Evolutionary conservation across 2,113 vertebrate genomes (phyloP).

Genomic region (Lepus europaeus): DNA sequence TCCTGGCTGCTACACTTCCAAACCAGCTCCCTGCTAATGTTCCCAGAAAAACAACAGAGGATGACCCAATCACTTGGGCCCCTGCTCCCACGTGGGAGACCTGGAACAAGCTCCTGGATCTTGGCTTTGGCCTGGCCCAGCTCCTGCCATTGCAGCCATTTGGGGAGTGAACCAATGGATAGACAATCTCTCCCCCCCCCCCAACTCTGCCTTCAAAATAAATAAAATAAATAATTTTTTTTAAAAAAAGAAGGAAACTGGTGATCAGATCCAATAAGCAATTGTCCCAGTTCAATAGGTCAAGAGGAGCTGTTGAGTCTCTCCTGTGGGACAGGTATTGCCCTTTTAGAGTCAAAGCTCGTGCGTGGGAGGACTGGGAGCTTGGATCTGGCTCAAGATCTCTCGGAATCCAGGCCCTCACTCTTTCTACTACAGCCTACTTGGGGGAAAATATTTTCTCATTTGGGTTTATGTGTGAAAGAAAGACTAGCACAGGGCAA

Average conservation of each 20-base stretch:
- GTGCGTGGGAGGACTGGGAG: not conserved
- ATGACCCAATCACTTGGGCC: too few relatives aligned
- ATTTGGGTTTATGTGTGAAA: not conserved
- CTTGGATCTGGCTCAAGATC: not conserved
- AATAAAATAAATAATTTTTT: too few relatives aligned
- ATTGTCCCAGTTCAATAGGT: not conserved
- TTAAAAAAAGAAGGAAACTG: not conserved
- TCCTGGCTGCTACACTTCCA: too few relatives aligned
- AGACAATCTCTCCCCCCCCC: too few relatives aligned
- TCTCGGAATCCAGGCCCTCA: not conserved
- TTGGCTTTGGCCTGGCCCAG: too few relatives aligned
- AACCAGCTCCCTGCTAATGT: too few relatives aligned
- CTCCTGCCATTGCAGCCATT: too few relatives aligned
- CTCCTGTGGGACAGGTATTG: not conserved
- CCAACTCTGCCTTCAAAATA: too few relatives aligned
- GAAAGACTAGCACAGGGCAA: not conserved
- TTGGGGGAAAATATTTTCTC: conserved; percentile 3
- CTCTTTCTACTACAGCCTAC: not conserved
- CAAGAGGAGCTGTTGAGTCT: not conserved
- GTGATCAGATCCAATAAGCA: not conserved
- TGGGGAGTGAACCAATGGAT: too few relatives aligned
- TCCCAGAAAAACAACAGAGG: too few relatives aligned
- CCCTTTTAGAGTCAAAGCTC: not conserved
- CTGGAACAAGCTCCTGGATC: too few relatives aligned
- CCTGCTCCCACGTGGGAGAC: too few relatives aligned